phyloP scores from a whole-genome alignment of 2,113 vertebrate genomes.

The Pheucticus melanocephalus region DNA sequence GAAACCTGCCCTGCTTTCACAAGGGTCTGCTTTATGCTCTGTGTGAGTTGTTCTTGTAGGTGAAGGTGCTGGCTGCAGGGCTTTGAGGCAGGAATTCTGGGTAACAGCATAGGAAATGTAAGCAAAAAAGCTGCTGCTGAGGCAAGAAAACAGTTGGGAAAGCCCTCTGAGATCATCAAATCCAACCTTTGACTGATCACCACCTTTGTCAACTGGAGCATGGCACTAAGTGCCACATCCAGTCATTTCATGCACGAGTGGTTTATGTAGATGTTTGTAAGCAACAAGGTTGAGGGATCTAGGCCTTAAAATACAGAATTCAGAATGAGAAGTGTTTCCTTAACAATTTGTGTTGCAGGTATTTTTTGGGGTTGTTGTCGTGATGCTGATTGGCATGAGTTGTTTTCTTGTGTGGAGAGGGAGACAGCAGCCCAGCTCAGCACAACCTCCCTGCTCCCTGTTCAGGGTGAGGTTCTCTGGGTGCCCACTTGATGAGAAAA shows the following conservation, averaged over 20 bases:
- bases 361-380: neutral
- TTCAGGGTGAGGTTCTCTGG: neutral
- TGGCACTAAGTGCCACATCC: neutral
- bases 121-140: neutral
- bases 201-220: neutral
- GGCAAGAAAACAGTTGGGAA: neutral
- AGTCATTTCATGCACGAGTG: rapidly evolving
- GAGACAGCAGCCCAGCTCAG: neutral
- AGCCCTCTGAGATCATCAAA: neutral
- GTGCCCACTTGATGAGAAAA: neutral
- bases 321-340: rapidly evolving
- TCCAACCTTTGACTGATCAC: neutral
- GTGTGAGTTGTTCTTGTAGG: neutral
- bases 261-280: neutral
- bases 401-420: neutral
- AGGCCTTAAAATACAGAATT: neutral
- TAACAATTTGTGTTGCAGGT: rapidly evolving
- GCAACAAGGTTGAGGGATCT: neutral
- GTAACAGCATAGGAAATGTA: neutral
- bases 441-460: neutral
- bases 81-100: neutral
- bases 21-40: rapidly evolving
- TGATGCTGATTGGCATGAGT: rapidly evolving
- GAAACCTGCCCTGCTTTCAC: neutral
- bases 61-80: neutral